phyloP scores from a whole-genome alignment of 2,113 vertebrate genomes.

The Aspidoscelis tigris region DNA sequence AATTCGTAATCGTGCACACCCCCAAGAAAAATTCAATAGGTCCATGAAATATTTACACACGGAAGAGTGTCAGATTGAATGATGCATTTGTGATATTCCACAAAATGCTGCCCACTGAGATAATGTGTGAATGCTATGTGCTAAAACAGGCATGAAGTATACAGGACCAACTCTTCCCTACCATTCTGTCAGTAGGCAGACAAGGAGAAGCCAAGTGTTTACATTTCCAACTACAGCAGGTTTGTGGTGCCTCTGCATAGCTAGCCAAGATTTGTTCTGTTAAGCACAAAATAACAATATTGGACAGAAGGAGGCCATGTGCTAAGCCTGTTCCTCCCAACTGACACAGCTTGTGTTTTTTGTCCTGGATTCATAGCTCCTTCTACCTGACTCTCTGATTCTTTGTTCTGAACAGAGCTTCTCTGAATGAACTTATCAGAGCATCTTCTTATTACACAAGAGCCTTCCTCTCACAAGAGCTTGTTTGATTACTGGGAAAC shows the following conservation, averaged over 20 bases:
- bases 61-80: slow-evolving; percentile 69
- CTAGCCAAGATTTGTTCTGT: slow-evolving; percentile 40
- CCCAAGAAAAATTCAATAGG: slow-evolving; percentile 81
- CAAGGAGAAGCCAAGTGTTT: slow-evolving; percentile 43
- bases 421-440: not conserved
- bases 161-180: not conserved
- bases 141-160: not conserved
- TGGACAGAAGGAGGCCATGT: slow-evolving; percentile 61
- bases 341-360: slow-evolving; percentile 26
- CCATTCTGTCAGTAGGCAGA: slow-evolving; percentile 38
- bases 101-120: slow-evolving; percentile 51
- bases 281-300: not conserved
- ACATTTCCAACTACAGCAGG: slow-evolving; percentile 12
- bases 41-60: slow-evolving; percentile 84
- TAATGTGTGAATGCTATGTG: slow-evolving; percentile 27
- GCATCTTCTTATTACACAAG: not conserved
- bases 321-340: slow-evolving; percentile 16
- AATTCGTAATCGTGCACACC: slow-evolving; percentile 77
- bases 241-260: slow-evolving; percentile 38
- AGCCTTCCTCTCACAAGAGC: not conserved
- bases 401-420: not conserved
- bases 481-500: not conserved
- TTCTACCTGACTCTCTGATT: slow-evolving; percentile 21
- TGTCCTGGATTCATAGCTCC: slow-evolving; percentile 31
- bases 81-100: slow-evolving; percentile 62